A percentile compares a stretch with the other conserved stretches of the same genome.
These are phyloP conservation scores for Saguinus imperator DNA, from an alignment of 2,113 vertebrate species.

Conservation along the genomic window DNA sequence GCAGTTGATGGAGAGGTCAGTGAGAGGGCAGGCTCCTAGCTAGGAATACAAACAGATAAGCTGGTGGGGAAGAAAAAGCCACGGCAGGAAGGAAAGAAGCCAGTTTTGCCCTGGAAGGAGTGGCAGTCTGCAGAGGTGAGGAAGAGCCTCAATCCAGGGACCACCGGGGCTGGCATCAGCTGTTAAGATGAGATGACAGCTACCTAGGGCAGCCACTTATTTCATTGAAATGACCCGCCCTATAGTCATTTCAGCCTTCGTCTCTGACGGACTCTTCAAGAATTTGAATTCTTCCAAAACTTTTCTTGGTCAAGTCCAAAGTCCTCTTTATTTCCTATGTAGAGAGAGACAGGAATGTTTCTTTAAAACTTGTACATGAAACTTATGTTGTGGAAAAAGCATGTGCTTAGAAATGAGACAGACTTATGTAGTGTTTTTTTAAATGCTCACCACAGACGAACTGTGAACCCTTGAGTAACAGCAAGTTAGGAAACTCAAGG, in stretches of 20 bases:
- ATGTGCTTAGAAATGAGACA: neutral
- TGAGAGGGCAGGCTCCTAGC: neutral
- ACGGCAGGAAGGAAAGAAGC: neutral
- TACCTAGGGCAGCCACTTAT: neutral
- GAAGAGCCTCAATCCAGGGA: neutral
- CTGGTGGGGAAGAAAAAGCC: neutral
- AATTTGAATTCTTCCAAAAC: neutral
- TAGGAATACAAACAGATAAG: neutral
- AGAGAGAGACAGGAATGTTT: neutral
- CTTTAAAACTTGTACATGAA: conserved; percentile 31
- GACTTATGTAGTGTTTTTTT: neutral
- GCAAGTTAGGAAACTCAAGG: neutral
- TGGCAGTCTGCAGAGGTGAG: neutral
- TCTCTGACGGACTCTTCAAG: neutral
- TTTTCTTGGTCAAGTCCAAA: conserved; percentile 7
- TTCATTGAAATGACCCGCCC: neutral
- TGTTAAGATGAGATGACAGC: neutral
- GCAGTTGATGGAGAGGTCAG: neutral
- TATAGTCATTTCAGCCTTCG: neutral
- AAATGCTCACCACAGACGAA: neutral
- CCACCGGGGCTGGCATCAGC: neutral
- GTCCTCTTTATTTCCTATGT: neutral
- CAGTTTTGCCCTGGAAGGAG: neutral
- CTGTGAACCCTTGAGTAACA: neutral
- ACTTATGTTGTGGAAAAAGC: neutral